Base-by-base conservation (phyloP, 1,140 invertebrate species). In the Diachasma alloeum region DNA sequence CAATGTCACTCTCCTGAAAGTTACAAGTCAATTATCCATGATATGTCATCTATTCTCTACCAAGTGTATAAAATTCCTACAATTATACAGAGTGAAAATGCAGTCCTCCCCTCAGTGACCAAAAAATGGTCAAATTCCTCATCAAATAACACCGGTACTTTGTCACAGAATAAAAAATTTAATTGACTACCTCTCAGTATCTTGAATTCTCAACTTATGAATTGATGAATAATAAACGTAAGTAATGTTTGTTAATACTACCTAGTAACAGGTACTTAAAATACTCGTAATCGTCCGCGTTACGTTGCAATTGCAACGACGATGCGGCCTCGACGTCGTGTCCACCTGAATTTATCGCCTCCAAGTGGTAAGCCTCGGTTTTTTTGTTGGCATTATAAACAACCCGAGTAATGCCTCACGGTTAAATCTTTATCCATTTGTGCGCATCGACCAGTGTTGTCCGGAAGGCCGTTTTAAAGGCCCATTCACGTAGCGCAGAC, bases 311-410 rank as follows among this genome's bases (percentile, higher is more conserved):
- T 77, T 74, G 48, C 69, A 59, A 75, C 76, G 76, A 71, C 78
- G 84, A 75, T 82, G 84, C 69, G 66, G 75, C 76, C 74, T 67
- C 78, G 84, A 74, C 83, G 84, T 85, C 84, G 84, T 80, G 68
- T 77, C 17, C 48, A 80, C 76, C 80, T 79, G 82, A 83, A 86
- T 86, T 86, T 85, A 86, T 85, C 81, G 81, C 17, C n/a, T 63
- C 59, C 6, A 22, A 63, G 26, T 66, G 37, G 56, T 39, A 73
- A 73, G 24, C 19, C 31, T 63, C 48, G 39, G 17, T 39, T 37
- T 36, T 53, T 46, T 53, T 53, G 17, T 19, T 63, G 9, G 24
- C 59, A 63, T 63, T 63, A 59, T 22, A 63, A 63, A 26, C 24
- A 26, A 26, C 19, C 15, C 59, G 59, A 63, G 48, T 53, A 53